Evolutionary conservation across 2,797 vertebrate genomes (phyloP).

Genomic region (Typhlichthys subterraneus): DNA sequence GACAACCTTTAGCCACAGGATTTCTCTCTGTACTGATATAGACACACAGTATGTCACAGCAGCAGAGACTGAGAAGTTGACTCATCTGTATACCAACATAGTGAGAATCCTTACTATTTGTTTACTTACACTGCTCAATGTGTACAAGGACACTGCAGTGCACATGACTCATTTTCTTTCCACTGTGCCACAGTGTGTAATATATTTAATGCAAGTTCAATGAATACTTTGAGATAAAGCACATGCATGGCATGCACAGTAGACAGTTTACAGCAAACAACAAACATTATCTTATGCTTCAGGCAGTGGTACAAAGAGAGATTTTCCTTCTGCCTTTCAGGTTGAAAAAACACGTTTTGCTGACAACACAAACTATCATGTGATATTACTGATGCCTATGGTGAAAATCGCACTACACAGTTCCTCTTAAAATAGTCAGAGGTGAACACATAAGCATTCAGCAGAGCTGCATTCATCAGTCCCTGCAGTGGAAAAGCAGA

Average conservation of each 20-base stretch:
- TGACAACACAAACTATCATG: background rate
- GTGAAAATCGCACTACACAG: conserved; percentile 7
- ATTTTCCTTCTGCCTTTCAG: background rate
- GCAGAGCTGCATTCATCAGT: conserved; percentile 37
- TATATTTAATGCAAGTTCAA: too few relatives aligned
- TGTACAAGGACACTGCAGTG: background rate
- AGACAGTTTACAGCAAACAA: too few relatives aligned
- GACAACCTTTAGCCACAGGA: conserved; percentile 35
- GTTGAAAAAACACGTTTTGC: background rate
- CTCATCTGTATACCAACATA: too few relatives aligned
- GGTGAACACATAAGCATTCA: conserved; percentile 34
- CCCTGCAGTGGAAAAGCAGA: conserved; percentile 51
- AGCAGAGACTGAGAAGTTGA: background rate
- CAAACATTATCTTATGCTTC: too few relatives aligned
- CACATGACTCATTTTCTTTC: background rate
- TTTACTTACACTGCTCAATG: background rate
- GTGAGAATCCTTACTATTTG: too few relatives aligned
- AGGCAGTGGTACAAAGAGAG: too few relatives aligned
- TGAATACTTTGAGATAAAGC: too few relatives aligned
- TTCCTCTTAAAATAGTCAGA: conserved; percentile 55
- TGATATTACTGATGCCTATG: background rate
- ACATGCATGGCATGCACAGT: too few relatives aligned
- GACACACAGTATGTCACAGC: conserved; percentile 14
- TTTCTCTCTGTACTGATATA: conserved; percentile 26
- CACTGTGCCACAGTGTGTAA: too few relatives aligned